These are phyloP conservation scores for Ophthalmolycus amberensis DNA, from an alignment of 2,113 vertebrate genomes.

Conservation along the genomic window DNA sequence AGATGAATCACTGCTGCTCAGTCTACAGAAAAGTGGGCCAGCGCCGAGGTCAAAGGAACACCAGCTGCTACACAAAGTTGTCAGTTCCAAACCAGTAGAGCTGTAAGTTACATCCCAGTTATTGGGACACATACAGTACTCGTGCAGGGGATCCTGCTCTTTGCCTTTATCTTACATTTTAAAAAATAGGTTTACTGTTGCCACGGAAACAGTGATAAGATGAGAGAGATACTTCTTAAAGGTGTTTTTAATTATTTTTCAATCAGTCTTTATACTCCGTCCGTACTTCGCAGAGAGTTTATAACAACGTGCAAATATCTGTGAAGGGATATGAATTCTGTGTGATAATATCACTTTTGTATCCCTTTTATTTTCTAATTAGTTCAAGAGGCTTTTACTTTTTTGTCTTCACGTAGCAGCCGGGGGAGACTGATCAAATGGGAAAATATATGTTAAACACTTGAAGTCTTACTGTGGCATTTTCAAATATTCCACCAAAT, in stretches of 20 bases:
- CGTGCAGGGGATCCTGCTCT: background rate
- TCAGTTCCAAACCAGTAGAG: conserved; percentile 55
- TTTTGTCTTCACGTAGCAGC: conserved; percentile 31
- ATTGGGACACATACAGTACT: conserved; percentile 28
- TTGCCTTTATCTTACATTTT: conserved; percentile 22
- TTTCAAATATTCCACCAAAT: conserved; percentile 65
- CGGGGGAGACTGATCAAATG: conserved; percentile 42
- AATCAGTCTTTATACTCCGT: background rate
- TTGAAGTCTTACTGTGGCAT: conserved; percentile 50
- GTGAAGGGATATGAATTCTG: background rate
- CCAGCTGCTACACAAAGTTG: conserved; percentile 56
- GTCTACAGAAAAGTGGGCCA: conserved; percentile 45
- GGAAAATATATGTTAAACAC: conserved; percentile 54
- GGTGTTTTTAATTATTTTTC: conserved; percentile 1
- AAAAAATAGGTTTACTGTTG: conserved; percentile 37
- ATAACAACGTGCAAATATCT: background rate
- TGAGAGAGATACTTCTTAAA: background rate
- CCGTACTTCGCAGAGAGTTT: background rate
- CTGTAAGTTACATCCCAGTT: conserved; percentile 22
- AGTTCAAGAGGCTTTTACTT: conserved; percentile 12
- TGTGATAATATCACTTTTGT: background rate
- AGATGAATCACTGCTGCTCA: conserved; percentile 64
- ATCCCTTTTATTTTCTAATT: conserved; percentile 15
- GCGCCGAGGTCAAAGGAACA: conserved; percentile 49
- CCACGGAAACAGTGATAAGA: conserved; percentile 44